Conservation (phyloP, 2,888 invertebrate species). For the Encarsia formosa region DNA sequence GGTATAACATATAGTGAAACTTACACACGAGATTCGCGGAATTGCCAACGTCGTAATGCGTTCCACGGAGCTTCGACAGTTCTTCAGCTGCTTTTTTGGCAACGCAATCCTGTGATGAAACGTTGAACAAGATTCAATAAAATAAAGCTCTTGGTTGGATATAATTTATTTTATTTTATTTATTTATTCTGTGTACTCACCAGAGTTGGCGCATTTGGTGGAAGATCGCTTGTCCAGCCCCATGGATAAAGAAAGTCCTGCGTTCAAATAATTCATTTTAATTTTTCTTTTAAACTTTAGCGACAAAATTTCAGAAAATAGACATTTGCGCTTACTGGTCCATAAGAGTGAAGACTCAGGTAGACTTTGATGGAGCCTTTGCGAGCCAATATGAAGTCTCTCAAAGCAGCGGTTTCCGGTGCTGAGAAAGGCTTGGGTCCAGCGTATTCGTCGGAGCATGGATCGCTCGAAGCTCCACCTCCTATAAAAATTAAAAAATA, state of each 20-base stretch:
- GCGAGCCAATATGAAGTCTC: slow-evolving; percentile 56
- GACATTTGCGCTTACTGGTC: slow-evolving; percentile 48
- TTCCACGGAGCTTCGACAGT: neutral
- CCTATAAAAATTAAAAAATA: neutral
- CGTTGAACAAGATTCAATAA: neutral
- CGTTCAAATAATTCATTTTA: neutral
- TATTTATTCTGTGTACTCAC: slow-evolving; percentile 29
- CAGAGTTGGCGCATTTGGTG: slow-evolving; percentile 53
- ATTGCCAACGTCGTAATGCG: neutral
- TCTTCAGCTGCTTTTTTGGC: neutral
- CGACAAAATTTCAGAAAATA: neutral
- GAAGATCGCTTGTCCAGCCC: slow-evolving; percentile 58
- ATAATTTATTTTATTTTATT: neutral
- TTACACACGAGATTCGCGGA: neutral
- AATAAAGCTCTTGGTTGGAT: no score
- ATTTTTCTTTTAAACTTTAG: neutral
- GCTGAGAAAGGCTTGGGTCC: slow-evolving; percentile 65
- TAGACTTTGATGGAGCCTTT: slow-evolving; percentile 59
- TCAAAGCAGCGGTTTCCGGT: slow-evolving; percentile 59
- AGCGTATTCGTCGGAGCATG: slow-evolving; percentile 60
- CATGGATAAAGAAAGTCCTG: slow-evolving; percentile 64
- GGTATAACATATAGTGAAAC: no score
- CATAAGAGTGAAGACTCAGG: slow-evolving; percentile 71
- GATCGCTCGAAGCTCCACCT: slow-evolving; percentile 43
- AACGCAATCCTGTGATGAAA: neutral